Evolutionary conservation across 2,113 vertebrate genomes (phyloP), one percentile per base, ranked within the genome.

Genomic region (Microcebus griseorufus): DNA sequence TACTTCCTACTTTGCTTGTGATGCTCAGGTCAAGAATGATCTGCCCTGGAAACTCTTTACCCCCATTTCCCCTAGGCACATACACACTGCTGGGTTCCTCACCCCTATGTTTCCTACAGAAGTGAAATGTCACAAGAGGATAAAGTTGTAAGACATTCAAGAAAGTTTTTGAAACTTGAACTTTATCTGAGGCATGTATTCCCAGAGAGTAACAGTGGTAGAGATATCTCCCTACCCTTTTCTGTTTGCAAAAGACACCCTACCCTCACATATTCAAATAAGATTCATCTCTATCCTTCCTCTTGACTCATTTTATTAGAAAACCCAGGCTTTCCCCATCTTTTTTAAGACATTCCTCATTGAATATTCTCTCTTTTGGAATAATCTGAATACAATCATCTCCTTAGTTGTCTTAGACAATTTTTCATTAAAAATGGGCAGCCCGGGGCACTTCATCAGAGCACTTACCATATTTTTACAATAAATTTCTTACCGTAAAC

Each of bases 61-160:
- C 27, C 1, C 3, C 10, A 1, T 81, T 45, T 11, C 83, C 34
- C 2, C 16, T 29, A 39, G 48, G 12, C 3, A 34, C 4, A 39
- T 37, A 1, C 0, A 17, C 2, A 20, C 1, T 22, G 6, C 7
- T 48, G 27, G 5, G 17, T 4, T 88, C 9, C 3, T 67, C 12
- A 60, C 34, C 20, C 22, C 6, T 39, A 11, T 29, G 18, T 42
- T 88, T 4, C 14, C 45, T 13, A 8, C 18, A 81, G 37, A 6
- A 58, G 0, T 39, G 37, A 60, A 9, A 8, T 25, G 69, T 22
- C 16, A 53, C 60, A 79, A 67, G 67, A 18, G n/a, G 12, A 22
- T 60, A 6, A 70, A 75, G 37, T 25, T 81, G 48, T 58, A 67
- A 58, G 29, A 34, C 20, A n/a, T 42, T 60, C 0, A 7, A 51